Conservation (phyloP, 2,888 invertebrate species). For the Caprella mutica region DNA sequence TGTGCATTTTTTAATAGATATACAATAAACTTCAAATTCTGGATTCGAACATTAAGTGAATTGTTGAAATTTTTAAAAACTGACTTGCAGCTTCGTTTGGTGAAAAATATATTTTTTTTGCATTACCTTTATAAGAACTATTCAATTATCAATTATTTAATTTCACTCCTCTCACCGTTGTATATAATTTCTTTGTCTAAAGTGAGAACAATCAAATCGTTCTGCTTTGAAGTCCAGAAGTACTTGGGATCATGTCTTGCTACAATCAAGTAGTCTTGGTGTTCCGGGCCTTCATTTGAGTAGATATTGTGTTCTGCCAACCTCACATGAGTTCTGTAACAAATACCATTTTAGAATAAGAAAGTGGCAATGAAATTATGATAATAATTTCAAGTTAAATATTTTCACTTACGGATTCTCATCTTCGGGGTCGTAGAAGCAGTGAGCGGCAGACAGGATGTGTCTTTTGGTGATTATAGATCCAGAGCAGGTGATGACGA, state of each 20-base stretch:
- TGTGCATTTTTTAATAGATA: no score
- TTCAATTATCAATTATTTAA: no score
- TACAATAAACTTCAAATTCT: no score
- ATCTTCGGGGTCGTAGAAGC: conserved; percentile 9
- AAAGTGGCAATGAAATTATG: no score
- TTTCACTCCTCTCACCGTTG: neutral
- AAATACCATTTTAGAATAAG: neutral
- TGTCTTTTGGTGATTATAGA: neutral
- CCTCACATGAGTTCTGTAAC: neutral
- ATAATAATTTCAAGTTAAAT: no score
- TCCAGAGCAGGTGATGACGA: conserved; percentile 3
- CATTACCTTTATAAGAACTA: no score
- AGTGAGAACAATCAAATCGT: conserved; percentile 3
- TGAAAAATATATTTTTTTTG: no score
- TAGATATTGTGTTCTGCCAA: neutral
- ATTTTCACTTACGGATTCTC: neutral
- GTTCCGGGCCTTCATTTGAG: neutral
- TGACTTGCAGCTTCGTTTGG: no score
- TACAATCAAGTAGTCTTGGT: neutral
- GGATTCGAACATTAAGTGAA: no score
- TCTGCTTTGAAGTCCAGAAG: neutral
- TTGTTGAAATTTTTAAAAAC: no score
- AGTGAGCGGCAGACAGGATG: conserved; percentile 8
- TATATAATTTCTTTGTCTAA: neutral
- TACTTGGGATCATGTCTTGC: neutral